Evolutionary conservation across 2,888 invertebrate genomes (phyloP).

Genomic region (Cataglyphis livida): DNA sequence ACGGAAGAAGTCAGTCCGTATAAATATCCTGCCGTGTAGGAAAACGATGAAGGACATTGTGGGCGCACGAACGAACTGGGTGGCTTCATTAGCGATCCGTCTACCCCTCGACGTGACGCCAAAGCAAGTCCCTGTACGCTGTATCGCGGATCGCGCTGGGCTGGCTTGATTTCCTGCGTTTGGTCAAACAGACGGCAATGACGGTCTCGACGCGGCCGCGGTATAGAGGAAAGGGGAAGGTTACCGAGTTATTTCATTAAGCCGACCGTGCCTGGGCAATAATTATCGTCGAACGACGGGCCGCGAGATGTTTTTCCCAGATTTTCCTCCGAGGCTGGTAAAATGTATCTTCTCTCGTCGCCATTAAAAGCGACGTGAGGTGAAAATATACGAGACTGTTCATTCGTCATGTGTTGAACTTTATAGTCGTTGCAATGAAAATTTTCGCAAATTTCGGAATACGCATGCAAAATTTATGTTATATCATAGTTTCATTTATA

Average conservation of each 20-base stretch:
- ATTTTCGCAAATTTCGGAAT: not conserved
- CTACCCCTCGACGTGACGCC: slow-evolving; percentile 60
- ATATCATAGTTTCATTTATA: not conserved
- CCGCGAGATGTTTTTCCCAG: slow-evolving; percentile 56
- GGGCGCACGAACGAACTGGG: slow-evolving; percentile 15
- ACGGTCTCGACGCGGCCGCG: slow-evolving; percentile 65
- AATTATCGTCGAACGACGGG: slow-evolving; percentile 67
- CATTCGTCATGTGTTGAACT: not conserved
- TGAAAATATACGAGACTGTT: slow-evolving; percentile 27
- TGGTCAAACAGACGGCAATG: slow-evolving; percentile 79
- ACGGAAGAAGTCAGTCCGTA: slow-evolving; percentile 36
- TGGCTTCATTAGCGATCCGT: slow-evolving; percentile 79
- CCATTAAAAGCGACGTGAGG: slow-evolving; percentile 34
- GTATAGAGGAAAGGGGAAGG: slow-evolving; percentile 43
- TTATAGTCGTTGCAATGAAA: not conserved
- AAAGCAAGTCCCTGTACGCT: slow-evolving; percentile 58
- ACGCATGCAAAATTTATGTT: not conserved
- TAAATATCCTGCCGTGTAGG: slow-evolving; percentile 21
- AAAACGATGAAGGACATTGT: slow-evolving; percentile 43
- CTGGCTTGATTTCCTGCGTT: slow-evolving; percentile 77
- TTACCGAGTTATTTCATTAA: slow-evolving; percentile 76
- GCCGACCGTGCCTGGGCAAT: slow-evolving; percentile 65
- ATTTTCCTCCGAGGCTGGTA: slow-evolving; percentile 47
- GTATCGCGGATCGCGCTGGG: slow-evolving; percentile 69
- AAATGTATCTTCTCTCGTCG: slow-evolving; percentile 52